Evolutionary conservation across 2,113 vertebrate genomes (phyloP), one percentile per base, ranked within the genome.

Genomic region (Pygoscelis antarcticus): DNA sequence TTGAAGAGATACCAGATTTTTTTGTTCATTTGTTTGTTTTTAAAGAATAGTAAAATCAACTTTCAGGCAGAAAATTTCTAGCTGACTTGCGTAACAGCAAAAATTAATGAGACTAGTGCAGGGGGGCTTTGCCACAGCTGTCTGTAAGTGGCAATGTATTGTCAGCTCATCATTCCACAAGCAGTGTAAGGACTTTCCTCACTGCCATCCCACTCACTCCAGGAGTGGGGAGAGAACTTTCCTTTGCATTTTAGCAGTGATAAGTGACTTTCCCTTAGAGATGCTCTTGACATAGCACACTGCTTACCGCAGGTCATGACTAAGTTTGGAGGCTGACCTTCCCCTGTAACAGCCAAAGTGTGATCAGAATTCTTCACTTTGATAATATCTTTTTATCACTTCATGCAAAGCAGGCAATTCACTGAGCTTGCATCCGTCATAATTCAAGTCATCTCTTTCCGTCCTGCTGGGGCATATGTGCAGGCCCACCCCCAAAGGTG

Each of bases 1-100:
- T 83, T 92, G 57, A 95, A 87, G 55, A n/a, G 21, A 44, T 81
- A 89, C 2, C 14, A n/a, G 8, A 51, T 49, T 16, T 26, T 64
- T 69, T 72, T 21, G 13, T 68, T 92, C 7, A 36, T 89, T 87
- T 52, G 2, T 69, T 94, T 90, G 16, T 86, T 95, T 92, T 78
- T 71, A 79, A 92, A 75, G 29, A 64, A 20, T 34, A 13, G 10
- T 55, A 57, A 95, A 81, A 61, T 70, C 42, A 90, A 25, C 55
- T 83, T 75, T 66, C 18, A 78, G 38, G 29, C 32, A 89, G 76
- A 89, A 95, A 82, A 89, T 87, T 89, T 95, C 60, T 83, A 85
- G 42, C 19, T 90, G 65, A 81, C n/a, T 95, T 79, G 21, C 27
- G 12, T 23, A 93, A 71, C 25, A 68, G 47, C 40, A 94, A 81